Evolutionary conservation across 1,140 invertebrate genomes (phyloP).

Genomic region (Pseudoatta argentina): DNA sequence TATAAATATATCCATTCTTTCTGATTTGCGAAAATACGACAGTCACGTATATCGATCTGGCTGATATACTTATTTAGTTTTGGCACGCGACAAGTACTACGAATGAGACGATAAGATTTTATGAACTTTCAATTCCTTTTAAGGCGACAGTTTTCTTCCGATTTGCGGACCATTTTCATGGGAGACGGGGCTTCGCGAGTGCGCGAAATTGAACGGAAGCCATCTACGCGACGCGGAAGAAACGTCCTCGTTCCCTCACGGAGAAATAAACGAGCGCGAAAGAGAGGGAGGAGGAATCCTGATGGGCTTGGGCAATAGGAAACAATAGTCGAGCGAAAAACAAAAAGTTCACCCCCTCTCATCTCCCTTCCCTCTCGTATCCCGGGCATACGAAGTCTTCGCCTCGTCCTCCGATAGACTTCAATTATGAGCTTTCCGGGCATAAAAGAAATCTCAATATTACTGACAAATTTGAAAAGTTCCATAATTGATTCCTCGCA

Average conservation of each 20-base stretch:
- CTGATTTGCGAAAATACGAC: neutral
- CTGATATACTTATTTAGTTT: slow-evolving; percentile 25
- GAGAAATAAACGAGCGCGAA: slow-evolving; percentile 59
- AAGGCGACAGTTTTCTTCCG: slow-evolving; percentile 67
- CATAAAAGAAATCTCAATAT: slow-evolving; percentile 87
- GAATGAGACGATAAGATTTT: slow-evolving; percentile 71
- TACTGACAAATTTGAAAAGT: slow-evolving; percentile 87
- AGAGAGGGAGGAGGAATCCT: slow-evolving; percentile 55
- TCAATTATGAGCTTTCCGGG: slow-evolving; percentile 84
- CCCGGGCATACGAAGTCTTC: slow-evolving; percentile 61
- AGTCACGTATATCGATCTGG: slow-evolving; percentile 2
- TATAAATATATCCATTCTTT: neutral
- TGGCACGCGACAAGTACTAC: slow-evolving; percentile 4
- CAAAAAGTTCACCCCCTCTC: slow-evolving; percentile 81
- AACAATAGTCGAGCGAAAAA: slow-evolving; percentile 85
- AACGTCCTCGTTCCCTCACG: slow-evolving; percentile 69
- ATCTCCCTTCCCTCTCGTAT: slow-evolving; percentile 65
- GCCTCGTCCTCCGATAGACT: slow-evolving; percentile 83
- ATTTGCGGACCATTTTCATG: slow-evolving; percentile 73
- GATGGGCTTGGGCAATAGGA: slow-evolving; percentile 79
- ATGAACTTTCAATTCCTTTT: slow-evolving; percentile 63
- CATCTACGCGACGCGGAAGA: slow-evolving; percentile 76
- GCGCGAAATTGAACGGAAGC: slow-evolving; percentile 83
- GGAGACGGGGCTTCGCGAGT: slow-evolving; percentile 53
- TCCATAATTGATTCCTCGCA: slow-evolving; percentile 86